A percentile compares a stretch with the other conserved stretches of the same genome.
phyloP scores from a whole-genome alignment of 2,888 invertebrate species.

The Mythimna loreyi region DNA sequence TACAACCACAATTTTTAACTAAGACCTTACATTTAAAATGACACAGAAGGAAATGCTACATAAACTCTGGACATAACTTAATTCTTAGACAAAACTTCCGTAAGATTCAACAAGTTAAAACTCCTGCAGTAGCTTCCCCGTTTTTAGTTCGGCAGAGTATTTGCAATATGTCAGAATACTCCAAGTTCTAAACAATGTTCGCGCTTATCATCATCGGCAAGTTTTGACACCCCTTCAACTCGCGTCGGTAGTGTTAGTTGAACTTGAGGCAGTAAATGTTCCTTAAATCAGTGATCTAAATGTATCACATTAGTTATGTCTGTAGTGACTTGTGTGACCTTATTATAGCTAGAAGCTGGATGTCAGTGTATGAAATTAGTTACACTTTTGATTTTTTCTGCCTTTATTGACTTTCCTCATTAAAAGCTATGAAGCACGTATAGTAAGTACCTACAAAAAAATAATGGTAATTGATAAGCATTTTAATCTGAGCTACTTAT shows the following conservation, averaged over 20 bases:
- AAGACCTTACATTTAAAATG: background rate
- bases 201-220: conserved; percentile 51
- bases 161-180: conserved; percentile 37
- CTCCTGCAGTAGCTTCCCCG: conserved; percentile 30
- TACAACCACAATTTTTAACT: no score
- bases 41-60: conserved; percentile 7
- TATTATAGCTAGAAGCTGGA: background rate
- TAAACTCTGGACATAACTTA: conserved; percentile 39
- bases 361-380: background rate
- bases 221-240: conserved; percentile 50
- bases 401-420: no score
- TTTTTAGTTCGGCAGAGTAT: conserved; percentile 51
- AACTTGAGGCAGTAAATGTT: conserved; percentile 25
- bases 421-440: no score
- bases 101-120: conserved; percentile 53
- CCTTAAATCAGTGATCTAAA: conserved; percentile 26
- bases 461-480: no score
- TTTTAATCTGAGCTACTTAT: no score
- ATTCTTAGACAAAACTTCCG: conserved; percentile 14
- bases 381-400: no score
- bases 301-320: conserved; percentile 22
- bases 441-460: no score
- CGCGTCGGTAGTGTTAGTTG: conserved; percentile 19
- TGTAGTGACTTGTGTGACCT: conserved; percentile 6
- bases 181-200: conserved; percentile 54